Base-by-base conservation (phyloP, 2,797 vertebrate species). In the Scolopax rusticola region DNA sequence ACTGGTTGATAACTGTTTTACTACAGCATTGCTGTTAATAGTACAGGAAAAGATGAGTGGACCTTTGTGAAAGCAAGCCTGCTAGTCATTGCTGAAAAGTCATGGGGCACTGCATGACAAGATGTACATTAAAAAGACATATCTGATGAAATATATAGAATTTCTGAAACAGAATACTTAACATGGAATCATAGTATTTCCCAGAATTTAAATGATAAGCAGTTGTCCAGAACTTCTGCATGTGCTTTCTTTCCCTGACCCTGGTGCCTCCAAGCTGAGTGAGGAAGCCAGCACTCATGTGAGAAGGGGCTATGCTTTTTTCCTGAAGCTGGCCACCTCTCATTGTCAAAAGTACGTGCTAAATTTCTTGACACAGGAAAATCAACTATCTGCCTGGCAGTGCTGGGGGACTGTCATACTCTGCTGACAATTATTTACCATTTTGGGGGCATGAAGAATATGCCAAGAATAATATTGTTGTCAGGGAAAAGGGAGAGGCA, bases 231-330 rank as follows among this genome's bases (percentile, higher is more conserved):
- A 91, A 45, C 15, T 84, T 81, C 33, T 41, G 20, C 18, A 16
- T 1, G 14, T 38, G 11, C 33, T 63, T 80, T 48, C 1, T 60
- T 56, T 91, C 33, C 21, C 80, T 47, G 33, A 27, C 11, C 8
- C 9, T 7, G 0, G 0, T 59, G 21, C 11, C 15, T 64, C 33
- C 27, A 48, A 7, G 0, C 2, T 30, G 15, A 57, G 20, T 8
- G 8, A 33, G 48, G 13, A 71, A 88, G 7, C 16, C 16, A 13
- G 14, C 18, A 73, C 12, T 17, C 0, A 0, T 0, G 0, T 1
- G 0, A 53, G 43, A 88, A 60, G 12, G 12, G n/a, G 5, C 33
- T 41, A 4, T 0, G 2, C 4, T 68, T 12, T 28, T 76, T 69
- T 32, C 2, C 2, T 53, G 53, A 78, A 88, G 78, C 12, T 8